Evolutionary conservation across 1,140 invertebrate genomes (phyloP).

Genomic region (Sarcophaga peregrina): DNA sequence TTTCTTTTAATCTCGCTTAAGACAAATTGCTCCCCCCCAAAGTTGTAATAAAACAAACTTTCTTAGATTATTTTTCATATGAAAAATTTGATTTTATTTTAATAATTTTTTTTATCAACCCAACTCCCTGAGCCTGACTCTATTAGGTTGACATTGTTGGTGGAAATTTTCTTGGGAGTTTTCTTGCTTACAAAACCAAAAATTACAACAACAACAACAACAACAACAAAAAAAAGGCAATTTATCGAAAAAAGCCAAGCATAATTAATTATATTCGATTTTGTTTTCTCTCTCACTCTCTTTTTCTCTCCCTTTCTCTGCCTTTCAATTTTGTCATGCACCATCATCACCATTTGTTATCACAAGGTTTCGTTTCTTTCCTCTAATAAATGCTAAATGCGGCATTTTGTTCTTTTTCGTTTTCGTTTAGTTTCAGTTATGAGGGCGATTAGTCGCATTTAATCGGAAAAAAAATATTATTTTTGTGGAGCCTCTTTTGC

Average conservation of each 20-base stretch:
- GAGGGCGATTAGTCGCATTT: conserved; percentile 25
- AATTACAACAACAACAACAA: background rate
- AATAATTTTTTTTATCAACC: too few relatives aligned
- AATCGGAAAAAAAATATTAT: background rate
- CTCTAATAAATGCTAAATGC: conserved; percentile 17
- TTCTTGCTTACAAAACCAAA: too few relatives aligned
- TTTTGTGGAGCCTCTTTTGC: background rate
- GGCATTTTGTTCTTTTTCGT: conserved; percentile 16
- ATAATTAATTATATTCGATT: conserved; percentile 25
- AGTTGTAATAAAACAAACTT: too few relatives aligned
- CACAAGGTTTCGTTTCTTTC: too few relatives aligned
- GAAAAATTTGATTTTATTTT: too few relatives aligned
- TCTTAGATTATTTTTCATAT: too few relatives aligned
- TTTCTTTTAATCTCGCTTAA: too few relatives aligned
- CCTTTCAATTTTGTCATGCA: background rate
- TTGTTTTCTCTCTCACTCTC: background rate
- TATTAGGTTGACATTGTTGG: too few relatives aligned
- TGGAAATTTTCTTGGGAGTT: too few relatives aligned
- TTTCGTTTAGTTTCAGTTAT: conserved; percentile 20
- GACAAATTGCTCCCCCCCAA: too few relatives aligned
- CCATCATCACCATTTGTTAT: background rate
- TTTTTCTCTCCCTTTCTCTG: background rate
- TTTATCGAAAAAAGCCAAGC: background rate
- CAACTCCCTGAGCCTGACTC: too few relatives aligned
- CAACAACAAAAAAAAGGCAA: background rate